Base-by-base conservation (phyloP, 1,140 invertebrate species). In the Mesaphorura yosii region DNA sequence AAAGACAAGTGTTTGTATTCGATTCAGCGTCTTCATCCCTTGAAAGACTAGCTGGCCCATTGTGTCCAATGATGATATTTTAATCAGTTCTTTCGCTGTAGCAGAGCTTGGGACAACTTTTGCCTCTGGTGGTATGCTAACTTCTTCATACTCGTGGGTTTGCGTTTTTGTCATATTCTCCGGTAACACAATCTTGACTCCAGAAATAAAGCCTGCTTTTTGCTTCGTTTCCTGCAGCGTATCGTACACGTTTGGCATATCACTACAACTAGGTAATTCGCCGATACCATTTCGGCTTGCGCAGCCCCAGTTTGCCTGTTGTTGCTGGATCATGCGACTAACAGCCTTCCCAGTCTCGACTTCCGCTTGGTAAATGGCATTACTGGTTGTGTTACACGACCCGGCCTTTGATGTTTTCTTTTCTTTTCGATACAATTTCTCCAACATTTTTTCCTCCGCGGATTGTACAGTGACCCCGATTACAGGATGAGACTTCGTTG, bases 1-100 rank as follows among this genome's bases (percentile, higher is more conserved):
- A 71, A 86, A 98, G 0, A 99, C 95, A 45, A 97, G 82, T 0
- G 88, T 89, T 68, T 99, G 95, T 57, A 99, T 97, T 50, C 82
- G 73, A 72, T 99, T 99, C 15, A 99, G 73, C 42, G 77, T 72
- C 66, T 86, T 83, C 27, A 90, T 84, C 58, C 85, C 86, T 60
- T 79, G 75, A 66, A 99, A 99, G 0, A 84, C 87, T 68, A 81
- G 76, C 72, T 85, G 78, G 0, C 86, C 89, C 52, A 90, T 78
- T 74, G 83, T 78, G 73, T 95, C 89, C 55, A 95, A 72, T 10
- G 76, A 71, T 1, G 75, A 72, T 55, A 93, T 80, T 40, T 75
- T 69, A n/a, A 89, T 75, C 22, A 78, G 72, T 48, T 80, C 73
- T 50, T 81, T 80, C 1, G 83, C 80, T 42, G 91, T 73, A 0